Base-by-base conservation (phyloP, 2,888 invertebrate species). In the Cataglyphis altisquamis region DNA sequence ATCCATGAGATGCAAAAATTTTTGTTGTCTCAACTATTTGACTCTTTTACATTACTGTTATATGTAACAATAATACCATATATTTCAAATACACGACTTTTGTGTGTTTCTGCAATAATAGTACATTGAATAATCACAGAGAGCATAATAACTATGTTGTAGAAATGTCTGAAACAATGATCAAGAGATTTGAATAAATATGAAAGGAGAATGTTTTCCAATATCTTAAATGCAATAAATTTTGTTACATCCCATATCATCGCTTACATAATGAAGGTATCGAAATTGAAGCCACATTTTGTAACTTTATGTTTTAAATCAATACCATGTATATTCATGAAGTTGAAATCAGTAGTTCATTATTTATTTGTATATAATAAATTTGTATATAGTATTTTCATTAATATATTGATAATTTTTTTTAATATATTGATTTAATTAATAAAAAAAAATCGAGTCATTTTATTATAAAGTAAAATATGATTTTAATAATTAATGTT, bases 101-200 rank as follows among this genome's bases (percentile, higher is more conserved):
- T 85, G n/a, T 72, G 62, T 39, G 52, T 41, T 72, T 73, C 29
- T 72, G 48, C 60, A 72, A 70, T 66, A 57, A 55, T n/a, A 87
- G 36, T 70, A 39, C 57, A 74, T 85, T 48, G 78, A 80, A 67
- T 67, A 57, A 80, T 84, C 62, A 63, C 48, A 62, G 41, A 77
- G 48, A 12, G 68, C 64, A 85, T 48, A 45, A 36, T 70, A 70
- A 64, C 39, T 66, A 66, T 64, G 70, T 83, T 85, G 64, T 83
- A 83, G 68, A 83, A 66, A 72, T 63, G 57, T 73, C 57, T 36
- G 21, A 60, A 55, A 68, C 45, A 18, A 60, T 78, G 39, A 77
- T 77, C 52, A 77, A 78, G 67, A 52, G 52, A 45, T n/a, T 72
- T 41, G 25, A 84, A 81, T 82, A 72, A 82, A 74, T 70, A 52